Evolutionary conservation across 2,888 invertebrate genomes (phyloP), one percentile per base, ranked within the genome.

Genomic region (Agapostemon virescens): DNA sequence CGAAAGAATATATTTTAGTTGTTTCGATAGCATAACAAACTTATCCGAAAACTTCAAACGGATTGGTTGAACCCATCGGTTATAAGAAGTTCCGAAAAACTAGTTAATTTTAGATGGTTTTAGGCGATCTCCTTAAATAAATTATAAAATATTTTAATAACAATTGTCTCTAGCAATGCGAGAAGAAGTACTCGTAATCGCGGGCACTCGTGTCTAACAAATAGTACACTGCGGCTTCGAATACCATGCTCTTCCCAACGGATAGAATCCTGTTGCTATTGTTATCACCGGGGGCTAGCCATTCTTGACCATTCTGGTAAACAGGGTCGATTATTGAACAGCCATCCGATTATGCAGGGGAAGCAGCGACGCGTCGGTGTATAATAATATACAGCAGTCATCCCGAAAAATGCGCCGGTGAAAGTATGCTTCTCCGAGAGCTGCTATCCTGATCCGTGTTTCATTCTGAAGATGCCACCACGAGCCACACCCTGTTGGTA

Each of bases 391-490:
- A 82, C 78, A 84, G 30, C 84, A 82, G 52, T 40, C 55, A 33
- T 58, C 30, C 69, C 49, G 69, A 71, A 80, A 72, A 85, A 74
- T n/a, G 69, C 45, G 6, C 45, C 63, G 74, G 70, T 58, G 71
- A 55, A 74, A 72, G 75, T 72, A 58, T 61, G 77, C 79, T 87
- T 70, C 82, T 69, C 23, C 42, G 45, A 40, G 73, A 82, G 85
- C 88, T 92, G 89, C 77, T 90, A 84, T 87, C 92, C 92, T 92
- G 91, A 78, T 92, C 89, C 77, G 78, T 78, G 88, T 89, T 91
- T 91, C 91, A 89, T 90, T 89, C 89, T 87, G 89, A 91, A 91
- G 91, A 91, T 91, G 91, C 90, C 90, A 91, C 91, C 87, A 90
- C 87, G 90, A 87, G 88, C 91, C 91, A 91, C 91, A 91, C 91